Conservation (phyloP, 2,797 vertebrate genomes). For the Morelia viridis region DNA sequence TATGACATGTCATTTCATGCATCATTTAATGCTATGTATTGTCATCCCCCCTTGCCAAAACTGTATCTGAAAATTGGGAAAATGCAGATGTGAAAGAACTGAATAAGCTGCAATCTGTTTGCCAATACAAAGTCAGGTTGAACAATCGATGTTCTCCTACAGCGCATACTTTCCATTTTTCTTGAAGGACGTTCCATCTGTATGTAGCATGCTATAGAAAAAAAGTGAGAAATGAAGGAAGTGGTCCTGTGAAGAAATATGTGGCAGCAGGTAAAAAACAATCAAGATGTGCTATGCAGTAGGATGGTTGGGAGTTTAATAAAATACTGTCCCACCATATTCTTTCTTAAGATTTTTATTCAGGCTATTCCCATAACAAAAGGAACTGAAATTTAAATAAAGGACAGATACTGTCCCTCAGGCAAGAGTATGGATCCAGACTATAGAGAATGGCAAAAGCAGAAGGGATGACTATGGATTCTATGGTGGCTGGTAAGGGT, state of each 20-base stretch:
- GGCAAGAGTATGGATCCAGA: background rate
- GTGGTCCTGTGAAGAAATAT: background rate
- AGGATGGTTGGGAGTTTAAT: background rate
- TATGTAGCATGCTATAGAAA: background rate
- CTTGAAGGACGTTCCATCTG: background rate
- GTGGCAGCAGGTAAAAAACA: background rate
- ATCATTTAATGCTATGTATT: slow-evolving; percentile 70
- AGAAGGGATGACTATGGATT: background rate
- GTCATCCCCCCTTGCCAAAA: slow-evolving; percentile 51
- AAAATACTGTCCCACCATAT: background rate
- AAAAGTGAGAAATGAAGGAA: background rate
- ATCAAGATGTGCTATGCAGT: background rate
- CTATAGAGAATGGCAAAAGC: background rate
- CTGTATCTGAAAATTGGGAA: slow-evolving; percentile 30
- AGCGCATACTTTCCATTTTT: background rate
- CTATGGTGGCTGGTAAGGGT: background rate
- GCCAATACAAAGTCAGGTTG: background rate
- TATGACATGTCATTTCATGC: slow-evolving; percentile 71
- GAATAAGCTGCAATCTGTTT: slow-evolving; percentile 1
- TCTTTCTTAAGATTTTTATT: background rate
- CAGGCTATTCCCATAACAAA: background rate
- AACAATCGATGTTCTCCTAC: background rate
- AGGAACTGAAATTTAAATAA: background rate
- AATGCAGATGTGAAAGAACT: slow-evolving; percentile 30
- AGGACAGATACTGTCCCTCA: background rate